Conservation (phyloP, 2,888 invertebrate genomes). For the Flexamia atlantica region DNA sequence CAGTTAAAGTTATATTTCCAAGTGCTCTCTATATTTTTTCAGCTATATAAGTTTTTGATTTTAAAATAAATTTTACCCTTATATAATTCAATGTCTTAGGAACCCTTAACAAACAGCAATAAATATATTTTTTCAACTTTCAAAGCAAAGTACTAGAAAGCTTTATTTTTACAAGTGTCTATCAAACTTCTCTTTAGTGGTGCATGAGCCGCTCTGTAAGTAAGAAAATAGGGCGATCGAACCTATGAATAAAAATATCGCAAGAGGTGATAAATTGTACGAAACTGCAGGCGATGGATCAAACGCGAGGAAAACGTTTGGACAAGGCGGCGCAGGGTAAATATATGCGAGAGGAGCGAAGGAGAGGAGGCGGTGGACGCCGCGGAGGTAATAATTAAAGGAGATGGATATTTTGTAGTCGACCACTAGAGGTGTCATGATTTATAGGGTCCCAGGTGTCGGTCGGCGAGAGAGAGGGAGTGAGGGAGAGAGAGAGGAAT, state of each 20-base stretch:
- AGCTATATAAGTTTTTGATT: too few relatives aligned
- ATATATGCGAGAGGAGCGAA: conserved; percentile 24
- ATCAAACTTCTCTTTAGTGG: too few relatives aligned
- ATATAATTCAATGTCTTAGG: too few relatives aligned
- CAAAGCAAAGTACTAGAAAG: too few relatives aligned
- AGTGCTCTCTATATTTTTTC: too few relatives aligned
- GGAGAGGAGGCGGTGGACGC: conserved; percentile 1
- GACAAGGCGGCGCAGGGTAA: conserved; percentile 34
- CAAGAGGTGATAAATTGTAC: conserved; percentile 9
- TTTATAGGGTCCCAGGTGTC: conserved; percentile 55
- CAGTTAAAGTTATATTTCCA: too few relatives aligned
- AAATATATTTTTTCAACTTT: too few relatives aligned
- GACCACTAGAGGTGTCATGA: conserved; percentile 54
- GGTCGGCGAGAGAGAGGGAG: conserved; percentile 23
- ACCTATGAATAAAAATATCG: conserved; percentile 31
- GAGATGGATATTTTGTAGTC: conserved; percentile 59
- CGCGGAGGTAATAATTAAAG: conserved; percentile 53
- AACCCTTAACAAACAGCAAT: too few relatives aligned
- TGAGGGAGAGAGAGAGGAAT: neutral
- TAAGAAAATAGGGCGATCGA: neutral
- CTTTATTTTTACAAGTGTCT: too few relatives aligned
- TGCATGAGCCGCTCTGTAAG: neutral
- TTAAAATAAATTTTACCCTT: too few relatives aligned
- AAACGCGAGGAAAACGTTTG: conserved; percentile 26
- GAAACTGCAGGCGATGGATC: conserved; percentile 38